phyloP scores from a whole-genome alignment of 2,113 vertebrate genomes.

The Cyanocitta stelleri region DNA sequence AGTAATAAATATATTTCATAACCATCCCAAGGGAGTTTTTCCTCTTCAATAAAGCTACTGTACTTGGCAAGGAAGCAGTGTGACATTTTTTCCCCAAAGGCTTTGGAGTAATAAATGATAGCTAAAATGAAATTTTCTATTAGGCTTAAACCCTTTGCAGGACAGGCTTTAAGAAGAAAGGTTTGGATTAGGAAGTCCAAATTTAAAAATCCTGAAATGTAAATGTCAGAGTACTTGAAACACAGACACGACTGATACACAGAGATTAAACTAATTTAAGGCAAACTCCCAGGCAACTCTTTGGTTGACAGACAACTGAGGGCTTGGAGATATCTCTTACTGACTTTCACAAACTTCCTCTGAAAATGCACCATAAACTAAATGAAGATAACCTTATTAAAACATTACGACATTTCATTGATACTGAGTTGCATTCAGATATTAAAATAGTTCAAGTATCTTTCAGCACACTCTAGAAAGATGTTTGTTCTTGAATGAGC shows the following conservation, averaged over 20 bases:
- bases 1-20: slow-evolving; percentile 51
- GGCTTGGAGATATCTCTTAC: background rate
- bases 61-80: background rate
- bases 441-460: background rate
- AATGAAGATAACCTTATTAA: background rate
- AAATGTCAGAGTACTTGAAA: background rate
- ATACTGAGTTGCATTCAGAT: background rate
- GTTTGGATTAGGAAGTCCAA: background rate
- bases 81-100: slow-evolving; percentile 34
- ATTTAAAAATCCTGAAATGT: background rate
- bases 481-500: background rate
- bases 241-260: background rate
- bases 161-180: background rate
- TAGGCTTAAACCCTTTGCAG: background rate
- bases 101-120: slow-evolving; percentile 30
- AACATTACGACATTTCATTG: background rate
- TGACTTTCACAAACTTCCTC: background rate
- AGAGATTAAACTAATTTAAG: background rate
- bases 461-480: background rate
- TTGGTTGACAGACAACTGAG: background rate
- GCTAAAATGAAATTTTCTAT: background rate
- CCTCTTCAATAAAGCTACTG: slow-evolving; percentile 20
- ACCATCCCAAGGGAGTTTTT: slow-evolving; percentile 18
- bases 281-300: background rate
- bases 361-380: background rate